A percentile compares a stretch with the other conserved stretches of the same genome.
phyloP scores from a whole-genome alignment of 2,113 vertebrate genomes.

The Galeopterus variegatus region DNA sequence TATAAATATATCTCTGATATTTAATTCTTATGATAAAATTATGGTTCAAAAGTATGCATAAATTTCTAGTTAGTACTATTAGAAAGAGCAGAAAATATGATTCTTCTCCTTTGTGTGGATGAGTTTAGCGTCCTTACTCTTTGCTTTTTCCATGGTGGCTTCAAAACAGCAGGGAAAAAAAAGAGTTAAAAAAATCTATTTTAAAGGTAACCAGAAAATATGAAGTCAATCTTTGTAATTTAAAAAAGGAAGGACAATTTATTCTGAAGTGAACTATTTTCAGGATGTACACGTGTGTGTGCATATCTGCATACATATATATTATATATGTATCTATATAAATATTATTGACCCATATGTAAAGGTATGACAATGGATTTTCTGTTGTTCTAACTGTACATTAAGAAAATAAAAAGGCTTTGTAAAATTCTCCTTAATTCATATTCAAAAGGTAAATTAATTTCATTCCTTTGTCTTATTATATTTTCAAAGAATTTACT shows the following conservation, averaged over 20 bases:
- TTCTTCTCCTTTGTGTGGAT: not conserved
- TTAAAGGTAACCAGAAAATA: not conserved
- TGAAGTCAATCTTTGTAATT: not conserved
- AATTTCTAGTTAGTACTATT: not conserved
- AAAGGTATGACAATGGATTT: not conserved
- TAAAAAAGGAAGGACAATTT: not conserved
- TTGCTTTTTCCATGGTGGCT: not conserved
- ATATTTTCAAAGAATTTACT: not conserved
- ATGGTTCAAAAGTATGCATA: not conserved
- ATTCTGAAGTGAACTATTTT: not conserved
- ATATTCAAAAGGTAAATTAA: not conserved
- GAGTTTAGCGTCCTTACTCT: not conserved
- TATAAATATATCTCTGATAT: not conserved
- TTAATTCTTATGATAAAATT: not conserved
- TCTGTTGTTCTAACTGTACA: not conserved
- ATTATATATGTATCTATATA: not conserved
- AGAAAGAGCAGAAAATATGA: not conserved
- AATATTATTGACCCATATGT: not conserved
- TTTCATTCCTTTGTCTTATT: not conserved
- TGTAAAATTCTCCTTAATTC: not conserved
- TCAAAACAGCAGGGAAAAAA: not conserved
- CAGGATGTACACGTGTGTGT: not conserved
- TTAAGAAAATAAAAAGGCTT: not conserved
- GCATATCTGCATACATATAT: not conserved
- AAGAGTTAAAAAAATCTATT: not conserved